Conservation (phyloP, 2,113 vertebrate species). For the Rostratula benghalensis region DNA sequence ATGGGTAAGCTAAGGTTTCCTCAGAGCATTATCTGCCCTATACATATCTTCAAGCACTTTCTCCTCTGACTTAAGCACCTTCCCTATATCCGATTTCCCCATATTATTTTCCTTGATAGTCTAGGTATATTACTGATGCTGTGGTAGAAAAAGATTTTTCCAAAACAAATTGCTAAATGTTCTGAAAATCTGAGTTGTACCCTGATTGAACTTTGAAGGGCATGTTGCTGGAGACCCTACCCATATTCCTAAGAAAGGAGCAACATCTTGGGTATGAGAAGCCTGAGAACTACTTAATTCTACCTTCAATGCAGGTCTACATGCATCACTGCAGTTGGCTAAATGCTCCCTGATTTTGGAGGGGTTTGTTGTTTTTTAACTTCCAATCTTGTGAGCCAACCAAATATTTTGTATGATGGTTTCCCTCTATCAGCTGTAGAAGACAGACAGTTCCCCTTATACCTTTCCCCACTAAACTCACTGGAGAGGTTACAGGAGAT, state of each 20-base stretch:
- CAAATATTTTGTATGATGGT: neutral
- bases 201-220: neutral
- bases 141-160: neutral
- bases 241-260: neutral
- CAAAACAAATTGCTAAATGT: neutral
- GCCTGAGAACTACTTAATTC: neutral
- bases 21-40: neutral
- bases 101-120: neutral
- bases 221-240: neutral
- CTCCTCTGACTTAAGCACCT: neutral
- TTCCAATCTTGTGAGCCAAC: neutral
- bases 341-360: neutral
- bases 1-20: neutral
- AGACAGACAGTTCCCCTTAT: neutral
- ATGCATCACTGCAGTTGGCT: neutral
- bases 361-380: neutral
- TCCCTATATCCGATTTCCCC: neutral
- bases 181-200: neutral
- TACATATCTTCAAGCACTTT: neutral
- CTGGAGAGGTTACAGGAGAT: constrained; percentile 73
- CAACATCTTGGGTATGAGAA: neutral
- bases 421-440: neutral
- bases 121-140: neutral
- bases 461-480: constrained; percentile 53
- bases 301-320: neutral